Conservation (phyloP, 2,113 vertebrate genomes). For the Callopanchax toddi region DNA sequence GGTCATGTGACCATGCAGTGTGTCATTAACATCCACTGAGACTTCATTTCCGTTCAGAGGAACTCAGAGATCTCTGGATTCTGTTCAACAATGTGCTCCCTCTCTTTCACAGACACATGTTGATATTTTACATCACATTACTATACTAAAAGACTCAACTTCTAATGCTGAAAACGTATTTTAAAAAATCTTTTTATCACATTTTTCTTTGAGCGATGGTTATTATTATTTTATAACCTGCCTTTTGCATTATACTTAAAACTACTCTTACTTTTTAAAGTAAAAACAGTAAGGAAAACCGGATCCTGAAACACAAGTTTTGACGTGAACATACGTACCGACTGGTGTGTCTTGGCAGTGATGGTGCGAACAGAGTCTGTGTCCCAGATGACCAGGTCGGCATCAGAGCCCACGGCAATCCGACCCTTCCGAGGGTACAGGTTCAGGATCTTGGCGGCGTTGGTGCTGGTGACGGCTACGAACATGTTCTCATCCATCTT, state of each 20-base stretch:
- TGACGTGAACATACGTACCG: constrained; percentile 79
- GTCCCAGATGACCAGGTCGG: constrained; percentile 97
- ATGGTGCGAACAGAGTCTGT: constrained; percentile 91
- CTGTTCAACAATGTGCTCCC: constrained; percentile 53
- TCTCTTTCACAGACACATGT: constrained; percentile 27
- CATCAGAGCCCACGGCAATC: constrained; percentile 94
- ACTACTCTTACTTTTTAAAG: too few relatives aligned
- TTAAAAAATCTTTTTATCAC: not conserved
- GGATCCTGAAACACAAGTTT: not conserved
- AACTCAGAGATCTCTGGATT: constrained; percentile 58
- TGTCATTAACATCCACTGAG: constrained; percentile 57
- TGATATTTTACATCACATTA: constrained; percentile 8
- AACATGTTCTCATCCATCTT: constrained; percentile 99
- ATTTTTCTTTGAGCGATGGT: not conserved
- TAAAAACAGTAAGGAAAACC: too few relatives aligned
- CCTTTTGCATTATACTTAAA: too few relatives aligned
- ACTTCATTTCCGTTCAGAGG: constrained; percentile 65
- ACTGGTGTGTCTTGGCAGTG: constrained; percentile 95
- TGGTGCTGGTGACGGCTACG: constrained; percentile 97
- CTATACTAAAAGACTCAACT: not conserved
- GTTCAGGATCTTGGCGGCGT: constrained; percentile 98
- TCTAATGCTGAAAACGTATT: not conserved
- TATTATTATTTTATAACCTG: too few relatives aligned
- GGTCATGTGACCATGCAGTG: constrained; percentile 29
- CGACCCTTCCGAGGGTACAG: constrained; percentile 96